These are phyloP conservation scores for Calliopum simillimum DNA, from an alignment of 2,888 invertebrate genomes.

Conservation along the genomic window DNA sequence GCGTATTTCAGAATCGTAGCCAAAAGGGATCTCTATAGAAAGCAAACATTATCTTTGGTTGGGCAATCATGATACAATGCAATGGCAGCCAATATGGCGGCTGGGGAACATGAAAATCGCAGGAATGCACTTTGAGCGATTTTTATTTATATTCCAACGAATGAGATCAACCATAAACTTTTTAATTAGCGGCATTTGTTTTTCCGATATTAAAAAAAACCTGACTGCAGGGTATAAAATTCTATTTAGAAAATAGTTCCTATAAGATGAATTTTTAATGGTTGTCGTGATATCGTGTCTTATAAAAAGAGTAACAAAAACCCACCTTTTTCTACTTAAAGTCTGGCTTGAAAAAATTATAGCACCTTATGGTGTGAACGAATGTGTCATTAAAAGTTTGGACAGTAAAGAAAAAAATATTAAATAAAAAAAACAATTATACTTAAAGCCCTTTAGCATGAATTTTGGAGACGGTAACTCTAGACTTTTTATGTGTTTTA, in stretches of 20 bases:
- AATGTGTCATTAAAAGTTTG: too few relatives aligned
- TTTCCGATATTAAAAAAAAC: too few relatives aligned
- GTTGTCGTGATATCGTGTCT: not conserved
- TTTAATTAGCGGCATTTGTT: slow-evolving; percentile 22
- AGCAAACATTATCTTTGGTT: too few relatives aligned
- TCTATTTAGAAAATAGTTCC: not conserved
- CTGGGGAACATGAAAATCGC: not conserved
- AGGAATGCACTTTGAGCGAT: not conserved
- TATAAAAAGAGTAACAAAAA: not conserved
- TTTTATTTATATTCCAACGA: not conserved
- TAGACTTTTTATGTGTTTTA: too few relatives aligned
- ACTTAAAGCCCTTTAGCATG: too few relatives aligned
- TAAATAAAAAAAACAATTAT: too few relatives aligned
- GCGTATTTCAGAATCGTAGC: too few relatives aligned
- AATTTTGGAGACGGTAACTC: too few relatives aligned
- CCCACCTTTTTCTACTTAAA: not conserved
- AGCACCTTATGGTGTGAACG: not conserved
- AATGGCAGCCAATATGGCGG: slow-evolving; percentile 32
- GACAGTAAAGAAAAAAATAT: too few relatives aligned
- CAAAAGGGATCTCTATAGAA: too few relatives aligned
- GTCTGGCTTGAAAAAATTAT: not conserved
- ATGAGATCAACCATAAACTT: slow-evolving; percentile 14
- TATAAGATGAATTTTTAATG: slow-evolving; percentile 7
- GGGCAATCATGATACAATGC: not conserved
- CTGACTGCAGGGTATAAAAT: not conserved